Percentiles rank a stretch among this genome's conserved stretches.
phyloP scores from a whole-genome alignment of 1,140 invertebrate species.

The Gerris buenoi region DNA sequence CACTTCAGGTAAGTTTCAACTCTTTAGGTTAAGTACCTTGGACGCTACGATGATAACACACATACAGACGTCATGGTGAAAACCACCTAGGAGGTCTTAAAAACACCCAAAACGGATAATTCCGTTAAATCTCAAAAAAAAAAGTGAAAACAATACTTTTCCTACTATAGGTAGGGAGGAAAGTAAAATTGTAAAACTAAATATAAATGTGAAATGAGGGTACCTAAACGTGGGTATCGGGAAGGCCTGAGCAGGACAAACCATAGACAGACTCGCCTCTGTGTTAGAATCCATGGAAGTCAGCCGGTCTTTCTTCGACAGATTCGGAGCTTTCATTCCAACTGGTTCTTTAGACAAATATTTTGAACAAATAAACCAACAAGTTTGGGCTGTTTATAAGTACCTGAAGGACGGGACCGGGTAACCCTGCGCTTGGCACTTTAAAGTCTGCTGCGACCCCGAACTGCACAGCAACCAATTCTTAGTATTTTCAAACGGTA shows the following conservation, averaged over 20 bases:
- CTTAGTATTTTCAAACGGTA: conserved; percentile 6
- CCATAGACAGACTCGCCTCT: conserved; percentile 34
- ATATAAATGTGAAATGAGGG: too few relatives aligned
- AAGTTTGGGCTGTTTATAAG: too few relatives aligned
- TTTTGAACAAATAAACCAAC: neutral
- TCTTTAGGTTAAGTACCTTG: too few relatives aligned
- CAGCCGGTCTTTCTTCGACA: conserved; percentile 33
- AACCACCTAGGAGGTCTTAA: too few relatives aligned
- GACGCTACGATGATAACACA: too few relatives aligned
- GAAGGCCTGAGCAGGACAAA: conserved; percentile 48
- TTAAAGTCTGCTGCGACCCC: conserved; percentile 2
- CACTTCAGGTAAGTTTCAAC: too few relatives aligned
- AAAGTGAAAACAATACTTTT: too few relatives aligned
- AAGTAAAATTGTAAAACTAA: too few relatives aligned
- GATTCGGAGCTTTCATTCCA: conserved; percentile 36
- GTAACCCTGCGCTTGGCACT: conserved; percentile 46
- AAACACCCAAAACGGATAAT: too few relatives aligned
- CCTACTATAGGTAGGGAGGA: too few relatives aligned
- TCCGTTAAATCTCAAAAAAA: too few relatives aligned
- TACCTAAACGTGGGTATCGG: conserved; percentile 45
- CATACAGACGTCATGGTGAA: too few relatives aligned
- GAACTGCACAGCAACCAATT: neutral
- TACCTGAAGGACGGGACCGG: conserved; percentile 47
- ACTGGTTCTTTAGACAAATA: conserved; percentile 33
- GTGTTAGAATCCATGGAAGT: conserved; percentile 32